A percentile compares a stretch with the other conserved stretches of the same genome.
Conservation (phyloP, 2,797 vertebrate species). For the Myripristis murdjan region DNA sequence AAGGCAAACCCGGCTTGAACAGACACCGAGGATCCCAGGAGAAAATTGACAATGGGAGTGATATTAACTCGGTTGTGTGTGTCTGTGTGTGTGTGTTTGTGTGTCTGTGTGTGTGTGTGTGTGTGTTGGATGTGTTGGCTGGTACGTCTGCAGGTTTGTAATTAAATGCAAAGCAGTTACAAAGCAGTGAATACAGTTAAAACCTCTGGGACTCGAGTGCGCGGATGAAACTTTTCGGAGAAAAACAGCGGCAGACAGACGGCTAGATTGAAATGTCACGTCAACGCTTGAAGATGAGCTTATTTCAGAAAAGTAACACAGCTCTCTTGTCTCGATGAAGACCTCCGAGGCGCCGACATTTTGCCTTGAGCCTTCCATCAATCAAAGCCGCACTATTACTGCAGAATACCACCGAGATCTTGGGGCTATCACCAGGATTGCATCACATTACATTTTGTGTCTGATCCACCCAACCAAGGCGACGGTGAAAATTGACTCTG, state of each 20-base stretch:
- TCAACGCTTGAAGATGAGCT: constrained; percentile 65
- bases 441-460: constrained; percentile 66
- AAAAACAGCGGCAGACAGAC: constrained; percentile 40
- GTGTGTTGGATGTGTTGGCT: background rate
- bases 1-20: constrained; percentile 42
- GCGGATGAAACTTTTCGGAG: constrained; percentile 46
- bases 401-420: constrained; percentile 61
- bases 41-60: constrained; percentile 59
- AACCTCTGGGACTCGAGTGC: constrained; percentile 43
- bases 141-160: constrained; percentile 19
- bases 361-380: constrained; percentile 72
- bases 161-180: constrained; percentile 64
- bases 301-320: constrained; percentile 64
- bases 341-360: constrained; percentile 67
- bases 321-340: constrained; percentile 60
- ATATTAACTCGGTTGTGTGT: constrained; percentile 30
- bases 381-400: constrained; percentile 67
- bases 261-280: constrained; percentile 72
- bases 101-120: constrained; percentile 14
- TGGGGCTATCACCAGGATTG: constrained; percentile 60
- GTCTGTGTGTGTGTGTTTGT: constrained; percentile 17
- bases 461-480: constrained; percentile 50
- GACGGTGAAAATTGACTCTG: background rate
- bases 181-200: constrained; percentile 47
- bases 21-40: constrained; percentile 44